Percentiles rank a stretch among this genome's conserved stretches.
phyloP scores from a whole-genome alignment of 2,888 invertebrate species.

The Heliconius charithonia region DNA sequence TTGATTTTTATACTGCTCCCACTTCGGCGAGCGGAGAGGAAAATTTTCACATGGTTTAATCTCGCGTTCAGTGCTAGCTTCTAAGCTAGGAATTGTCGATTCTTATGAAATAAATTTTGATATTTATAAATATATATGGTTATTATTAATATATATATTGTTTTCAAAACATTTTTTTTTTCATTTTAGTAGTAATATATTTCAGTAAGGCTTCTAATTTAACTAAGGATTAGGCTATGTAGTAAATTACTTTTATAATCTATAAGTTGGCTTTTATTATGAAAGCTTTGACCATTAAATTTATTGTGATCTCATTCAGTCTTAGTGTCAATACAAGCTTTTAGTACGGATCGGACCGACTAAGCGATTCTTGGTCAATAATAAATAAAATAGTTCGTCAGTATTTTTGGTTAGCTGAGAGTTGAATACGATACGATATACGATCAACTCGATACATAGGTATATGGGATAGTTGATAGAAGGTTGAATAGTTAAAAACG shows the following conservation, averaged over 20 bases:
- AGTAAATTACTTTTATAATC: background rate
- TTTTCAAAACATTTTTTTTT: no score
- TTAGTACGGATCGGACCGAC: background rate
- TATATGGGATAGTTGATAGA: no score
- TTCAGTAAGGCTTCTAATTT: no score
- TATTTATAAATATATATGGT: background rate
- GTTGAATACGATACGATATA: no score
- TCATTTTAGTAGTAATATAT: no score
- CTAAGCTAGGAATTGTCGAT: background rate
- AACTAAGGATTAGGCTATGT: background rate
- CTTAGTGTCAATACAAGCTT: background rate
- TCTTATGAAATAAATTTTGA: background rate
- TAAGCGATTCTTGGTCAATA: no score
- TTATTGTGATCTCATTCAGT: background rate
- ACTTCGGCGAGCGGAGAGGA: conserved; percentile 7
- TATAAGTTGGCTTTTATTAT: background rate
- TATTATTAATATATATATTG: no score
- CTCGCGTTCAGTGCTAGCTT: conserved; percentile 6
- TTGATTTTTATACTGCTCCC: conserved; percentile 31
- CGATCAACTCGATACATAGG: no score
- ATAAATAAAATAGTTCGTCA: no score
- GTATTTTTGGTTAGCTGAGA: no score
- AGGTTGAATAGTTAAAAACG: no score
- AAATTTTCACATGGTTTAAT: conserved; percentile 30
- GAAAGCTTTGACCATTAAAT: background rate